These are phyloP conservation scores for Trinorchestia longiramus DNA, from an alignment of 1,140 invertebrate species.

Conservation along the genomic window DNA sequence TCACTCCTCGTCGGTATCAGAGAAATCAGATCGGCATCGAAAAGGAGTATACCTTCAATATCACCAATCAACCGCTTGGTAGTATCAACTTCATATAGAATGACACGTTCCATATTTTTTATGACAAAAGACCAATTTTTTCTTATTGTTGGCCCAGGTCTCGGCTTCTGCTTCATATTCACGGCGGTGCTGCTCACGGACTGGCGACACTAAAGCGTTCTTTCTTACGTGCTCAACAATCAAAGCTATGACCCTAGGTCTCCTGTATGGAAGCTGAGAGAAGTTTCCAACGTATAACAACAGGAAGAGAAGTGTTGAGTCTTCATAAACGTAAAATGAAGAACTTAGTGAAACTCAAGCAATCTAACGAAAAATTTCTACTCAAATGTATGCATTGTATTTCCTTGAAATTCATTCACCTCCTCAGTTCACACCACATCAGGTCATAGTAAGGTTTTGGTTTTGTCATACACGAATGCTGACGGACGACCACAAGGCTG, in stretches of 20 bases:
- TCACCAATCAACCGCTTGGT: background rate
- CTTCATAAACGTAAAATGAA: background rate
- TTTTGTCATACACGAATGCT: too few species aligned
- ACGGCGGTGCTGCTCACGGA: background rate
- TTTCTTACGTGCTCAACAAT: background rate
- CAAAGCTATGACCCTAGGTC: background rate
- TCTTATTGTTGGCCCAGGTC: background rate
- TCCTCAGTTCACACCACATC: too few species aligned
- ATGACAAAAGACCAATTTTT: background rate
- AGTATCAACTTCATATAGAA: background rate
- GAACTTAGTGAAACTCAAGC: background rate
- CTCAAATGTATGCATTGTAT: background rate
- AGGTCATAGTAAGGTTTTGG: too few species aligned
- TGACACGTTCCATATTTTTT: background rate
- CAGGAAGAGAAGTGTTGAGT: background rate
- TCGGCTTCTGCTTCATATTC: slow-evolving; percentile 13
- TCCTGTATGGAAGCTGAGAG: background rate
- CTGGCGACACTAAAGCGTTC: slow-evolving; percentile 6
- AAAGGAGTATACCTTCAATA: background rate
- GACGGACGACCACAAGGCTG: too few species aligned
- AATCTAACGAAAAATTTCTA: background rate
- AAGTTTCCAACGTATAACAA: too few species aligned
- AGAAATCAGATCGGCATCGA: background rate
- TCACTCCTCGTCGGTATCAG: background rate
- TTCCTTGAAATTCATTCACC: background rate